Evolutionary conservation across 2,888 invertebrate genomes (phyloP), one percentile per base, ranked within the genome.

Genomic region (Orthosia cruda): DNA sequence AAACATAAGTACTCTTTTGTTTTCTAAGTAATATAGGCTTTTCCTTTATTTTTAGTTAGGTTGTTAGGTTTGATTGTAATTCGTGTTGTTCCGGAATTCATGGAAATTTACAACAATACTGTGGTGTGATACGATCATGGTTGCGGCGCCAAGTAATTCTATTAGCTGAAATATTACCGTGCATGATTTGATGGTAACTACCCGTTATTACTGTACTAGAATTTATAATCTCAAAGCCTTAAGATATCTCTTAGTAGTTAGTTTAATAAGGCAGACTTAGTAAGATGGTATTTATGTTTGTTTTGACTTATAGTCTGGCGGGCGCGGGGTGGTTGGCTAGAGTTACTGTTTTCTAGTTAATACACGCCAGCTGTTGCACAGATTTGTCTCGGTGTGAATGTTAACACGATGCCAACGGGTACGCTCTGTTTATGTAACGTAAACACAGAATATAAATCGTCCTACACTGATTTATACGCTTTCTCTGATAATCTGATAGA

Each of bases 271-370:
- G 15, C 57, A 79, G 75, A 18, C 76, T 87, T 69, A 47, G 63
- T 70, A 45, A 90, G 85, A 88, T 84, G 80, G 79, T 81, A 75
- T 59, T 75, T 59, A 75, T 86, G 87, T 88, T 88, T 87, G 87
- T 84, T 88, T 83, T 87, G 86, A 90, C 89, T 89, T 80, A 79
- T 72, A 90, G 90, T 87, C 83, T 77, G 86, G 88, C 90, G 88
- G 87, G 87, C 87, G 86, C 88, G 89, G 87, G 88, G 87, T 86
- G 80, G 75, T 82, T 86, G 86, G 77, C 86, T 72, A 80, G 75
- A 83, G 84, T 85, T 74, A 83, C 87, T 84, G 84, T 88, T 89
- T 89, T 84, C 89, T 87, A 89, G 87, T 88, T 88, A 88, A 88
- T 88, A 26, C 26, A 26, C 26, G 26, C 26, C 26, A 26, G 26